Percentiles rank a stretch among this genome's conserved stretches.
Evolutionary conservation across 2,888 invertebrate species (phyloP).

Genomic region (Clitarchus hookeri): DNA sequence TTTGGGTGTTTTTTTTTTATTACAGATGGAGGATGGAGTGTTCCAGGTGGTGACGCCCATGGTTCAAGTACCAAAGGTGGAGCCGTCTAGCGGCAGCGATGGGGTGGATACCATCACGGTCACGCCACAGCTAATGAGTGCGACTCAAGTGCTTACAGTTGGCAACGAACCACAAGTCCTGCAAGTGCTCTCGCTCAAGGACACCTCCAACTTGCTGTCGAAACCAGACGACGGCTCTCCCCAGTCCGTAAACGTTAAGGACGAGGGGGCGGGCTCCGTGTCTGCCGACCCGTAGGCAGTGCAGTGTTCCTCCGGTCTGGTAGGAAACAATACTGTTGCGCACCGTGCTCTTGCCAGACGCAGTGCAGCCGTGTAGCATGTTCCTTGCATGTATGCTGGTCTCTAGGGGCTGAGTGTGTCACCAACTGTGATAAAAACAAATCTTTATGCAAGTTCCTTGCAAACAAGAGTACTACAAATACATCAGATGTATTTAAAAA

Average conservation of each 20-base stretch:
- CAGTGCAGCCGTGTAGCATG: background rate
- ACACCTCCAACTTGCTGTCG: conserved; percentile 51
- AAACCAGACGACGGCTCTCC: background rate
- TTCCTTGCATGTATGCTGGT: conserved; percentile 14
- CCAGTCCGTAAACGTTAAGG: conserved; percentile 33
- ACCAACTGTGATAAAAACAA: conserved; percentile 2
- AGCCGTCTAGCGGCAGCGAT: conserved; percentile 72
- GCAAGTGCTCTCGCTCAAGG: conserved; percentile 84
- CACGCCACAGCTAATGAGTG: conserved; percentile 56
- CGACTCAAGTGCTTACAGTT: conserved; percentile 81
- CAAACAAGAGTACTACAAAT: too few relatives aligned
- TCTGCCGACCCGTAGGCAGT: conserved; percentile 29
- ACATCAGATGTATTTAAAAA: too few relatives aligned
- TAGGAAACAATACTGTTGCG: background rate
- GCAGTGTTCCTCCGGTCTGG: background rate
- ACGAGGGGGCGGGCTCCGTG: conserved; percentile 26
- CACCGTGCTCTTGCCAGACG: background rate
- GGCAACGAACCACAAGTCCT: conserved; percentile 74
- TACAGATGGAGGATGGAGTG: conserved; percentile 27
- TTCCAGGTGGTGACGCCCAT: conserved; percentile 70
- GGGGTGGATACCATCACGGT: conserved; percentile 76
- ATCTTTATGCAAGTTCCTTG: background rate
- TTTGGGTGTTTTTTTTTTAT: background rate
- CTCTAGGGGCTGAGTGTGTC: background rate
- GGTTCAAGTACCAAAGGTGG: conserved; percentile 81